phyloP scores from a whole-genome alignment of 2,113 vertebrate genomes.

The Tetrax tetrax region DNA sequence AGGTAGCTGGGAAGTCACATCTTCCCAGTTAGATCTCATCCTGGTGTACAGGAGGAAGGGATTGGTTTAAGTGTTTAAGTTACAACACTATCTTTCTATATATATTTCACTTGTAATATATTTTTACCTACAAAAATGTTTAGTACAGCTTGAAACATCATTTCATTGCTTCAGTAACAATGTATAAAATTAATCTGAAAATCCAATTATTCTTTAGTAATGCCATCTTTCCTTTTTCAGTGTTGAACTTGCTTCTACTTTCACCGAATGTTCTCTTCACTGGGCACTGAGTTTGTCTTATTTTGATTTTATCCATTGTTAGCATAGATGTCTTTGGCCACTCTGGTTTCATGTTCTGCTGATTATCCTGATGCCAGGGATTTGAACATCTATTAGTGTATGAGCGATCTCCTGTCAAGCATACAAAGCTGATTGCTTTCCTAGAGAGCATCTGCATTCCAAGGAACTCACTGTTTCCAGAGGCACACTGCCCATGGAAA shows the following conservation, averaged over 20 bases:
- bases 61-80: neutral
- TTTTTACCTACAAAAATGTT: neutral
- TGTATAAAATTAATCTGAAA: neutral
- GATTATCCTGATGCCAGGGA: neutral
- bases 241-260: neutral
- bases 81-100: neutral
- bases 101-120: neutral
- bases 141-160: neutral
- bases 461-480: neutral
- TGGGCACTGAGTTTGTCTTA: neutral
- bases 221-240: neutral
- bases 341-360: neutral
- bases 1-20: neutral
- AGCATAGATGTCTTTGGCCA: neutral
- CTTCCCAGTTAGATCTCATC: neutral
- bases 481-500: neutral
- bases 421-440: constrained; percentile 6
- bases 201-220: neutral
- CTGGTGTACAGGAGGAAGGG: neutral
- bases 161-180: neutral
- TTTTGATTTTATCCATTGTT: neutral
- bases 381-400: neutral
- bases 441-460: constrained; percentile 5
- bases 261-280: neutral
- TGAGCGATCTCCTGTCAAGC: neutral